phyloP scores from a whole-genome alignment of 37 sponge, comb jelly and placozoan genomes.

The Haliclona indistincta region DNA sequence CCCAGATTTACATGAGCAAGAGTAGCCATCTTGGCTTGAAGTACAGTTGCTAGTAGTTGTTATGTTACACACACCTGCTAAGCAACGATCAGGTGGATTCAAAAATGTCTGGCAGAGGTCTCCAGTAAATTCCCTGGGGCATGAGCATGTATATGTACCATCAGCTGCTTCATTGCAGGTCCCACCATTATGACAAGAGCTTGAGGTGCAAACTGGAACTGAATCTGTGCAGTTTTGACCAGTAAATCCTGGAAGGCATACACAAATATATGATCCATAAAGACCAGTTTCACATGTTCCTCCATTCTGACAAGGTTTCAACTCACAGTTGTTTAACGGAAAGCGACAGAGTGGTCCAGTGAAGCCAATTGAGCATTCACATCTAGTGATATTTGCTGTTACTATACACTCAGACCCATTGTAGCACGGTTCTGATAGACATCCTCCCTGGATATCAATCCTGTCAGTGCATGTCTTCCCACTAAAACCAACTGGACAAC shows the following conservation, averaged over 20 bases:
- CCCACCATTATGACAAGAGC: conserved; percentile 74
- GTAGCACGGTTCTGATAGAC: conserved; percentile 70
- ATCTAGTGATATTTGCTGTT: conserved; percentile 13
- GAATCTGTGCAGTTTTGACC: conserved; percentile 51
- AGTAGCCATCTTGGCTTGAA: conserved; percentile 38
- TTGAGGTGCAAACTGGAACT: conserved; percentile 29
- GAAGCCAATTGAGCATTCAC: conserved; percentile 72
- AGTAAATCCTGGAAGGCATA: conserved; percentile 42
- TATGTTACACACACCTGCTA: too few species aligned
- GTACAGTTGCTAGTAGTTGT: conserved; percentile 35
- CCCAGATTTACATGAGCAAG: conserved; percentile 51
- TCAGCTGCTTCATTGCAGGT: conserved; percentile 31
- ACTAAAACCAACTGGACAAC: conserved; percentile 41
- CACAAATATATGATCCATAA: conserved; percentile 63
- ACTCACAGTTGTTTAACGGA: conserved; percentile 72
- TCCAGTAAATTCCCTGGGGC: conserved; percentile 40
- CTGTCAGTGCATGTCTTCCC: conserved; percentile 34
- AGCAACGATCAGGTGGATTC: conserved; percentile 48
- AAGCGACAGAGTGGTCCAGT: conserved; percentile 72
- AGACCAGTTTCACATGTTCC: conserved; percentile 62
- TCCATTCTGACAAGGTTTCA: conserved; percentile 62
- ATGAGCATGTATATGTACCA: conserved; percentile 51
- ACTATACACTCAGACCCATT: conserved; percentile 63
- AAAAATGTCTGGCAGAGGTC: conserved; percentile 40
- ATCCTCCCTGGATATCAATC: conserved; percentile 25